phyloP scores from a whole-genome alignment of 2,113 vertebrate species.

The Hemibates koningsi region DNA sequence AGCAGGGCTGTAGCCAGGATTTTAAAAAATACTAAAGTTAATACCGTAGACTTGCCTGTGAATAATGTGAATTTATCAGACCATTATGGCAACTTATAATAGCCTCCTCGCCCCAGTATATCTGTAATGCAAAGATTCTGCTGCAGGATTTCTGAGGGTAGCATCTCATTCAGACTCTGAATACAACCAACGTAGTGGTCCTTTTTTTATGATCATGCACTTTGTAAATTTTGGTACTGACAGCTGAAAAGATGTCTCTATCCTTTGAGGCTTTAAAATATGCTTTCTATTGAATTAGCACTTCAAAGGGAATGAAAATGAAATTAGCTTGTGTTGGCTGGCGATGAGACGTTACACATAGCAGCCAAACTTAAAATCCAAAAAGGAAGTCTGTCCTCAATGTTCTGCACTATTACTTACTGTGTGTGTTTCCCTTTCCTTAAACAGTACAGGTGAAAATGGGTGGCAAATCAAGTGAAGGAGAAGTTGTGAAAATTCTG shows the following conservation, averaged over 20 bases:
- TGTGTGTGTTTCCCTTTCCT: constrained; percentile 1
- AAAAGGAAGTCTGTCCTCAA: constrained; percentile 28
- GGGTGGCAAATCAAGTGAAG: background rate
- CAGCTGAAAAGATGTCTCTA: background rate
- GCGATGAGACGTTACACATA: background rate
- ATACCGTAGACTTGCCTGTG: background rate
- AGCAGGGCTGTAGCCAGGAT: background rate
- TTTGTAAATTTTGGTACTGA: background rate
- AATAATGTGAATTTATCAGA: background rate
- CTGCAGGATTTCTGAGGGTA: background rate
- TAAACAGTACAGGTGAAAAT: background rate
- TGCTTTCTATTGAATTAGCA: background rate
- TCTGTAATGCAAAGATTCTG: background rate
- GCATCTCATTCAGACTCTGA: background rate
- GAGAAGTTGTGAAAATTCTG: background rate
- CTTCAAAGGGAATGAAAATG: background rate
- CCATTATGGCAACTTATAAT: background rate
- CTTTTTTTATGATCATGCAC: background rate
- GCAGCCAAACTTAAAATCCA: constrained; percentile 14
- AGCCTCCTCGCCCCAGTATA: background rate
- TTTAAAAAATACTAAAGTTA: background rate
- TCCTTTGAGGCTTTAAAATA: background rate
- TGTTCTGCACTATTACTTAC: constrained; percentile 44
- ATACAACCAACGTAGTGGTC: background rate
- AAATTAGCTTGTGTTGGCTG: background rate